Base-by-base conservation (phyloP, 2,797 vertebrate genomes). In the Champsocephalus esox region DNA sequence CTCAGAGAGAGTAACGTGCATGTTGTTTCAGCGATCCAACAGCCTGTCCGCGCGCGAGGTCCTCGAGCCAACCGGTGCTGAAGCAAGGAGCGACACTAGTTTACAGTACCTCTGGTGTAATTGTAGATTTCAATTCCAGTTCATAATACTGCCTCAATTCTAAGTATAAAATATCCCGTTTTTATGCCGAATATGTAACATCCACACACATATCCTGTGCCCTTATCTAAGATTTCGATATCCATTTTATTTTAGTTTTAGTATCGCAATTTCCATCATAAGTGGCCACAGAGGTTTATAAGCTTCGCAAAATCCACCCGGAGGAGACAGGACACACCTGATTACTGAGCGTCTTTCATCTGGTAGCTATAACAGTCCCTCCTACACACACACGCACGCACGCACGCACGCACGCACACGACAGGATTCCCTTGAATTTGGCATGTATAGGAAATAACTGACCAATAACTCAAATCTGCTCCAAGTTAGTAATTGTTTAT, bases 41-140 rank as follows among this genome's bases (percentile, higher is more conserved):
- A 66, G 45, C 17, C n/a, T 49, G 21, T 65, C 34, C 32, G 77
- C 44, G 75, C 72, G 10, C 12, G 17, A 6, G 32, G 54, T 6
- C 66, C 10, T 66, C 21, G 75, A 58, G 44, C 64, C 59, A 16
- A 83, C 82, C 61, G 79, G 69, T 67, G 81, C 72, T 82, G 80
- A 75, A 73, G 52, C 74, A 59, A 46, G 56, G 21, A 81, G 72
- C 64, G 46, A n/a, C 43, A 43, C 24, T n/a, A 24, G 49, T n/a
- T 21, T 19, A 19, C 19, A 19, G 19, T 19, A 46, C 57, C 51
- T 63, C 21, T 59, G 38, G 3, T 80, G 19, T 51, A 3, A 41
- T n/a, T 60, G 19, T 24, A 50, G 49, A 65, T 41, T 38, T 24
- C 17, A 49, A 0, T 19, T 5, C 12, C 57, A 17, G 46, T 2